Conservation (phyloP, 2,888 invertebrate genomes). For the Apodemia duryi region DNA sequence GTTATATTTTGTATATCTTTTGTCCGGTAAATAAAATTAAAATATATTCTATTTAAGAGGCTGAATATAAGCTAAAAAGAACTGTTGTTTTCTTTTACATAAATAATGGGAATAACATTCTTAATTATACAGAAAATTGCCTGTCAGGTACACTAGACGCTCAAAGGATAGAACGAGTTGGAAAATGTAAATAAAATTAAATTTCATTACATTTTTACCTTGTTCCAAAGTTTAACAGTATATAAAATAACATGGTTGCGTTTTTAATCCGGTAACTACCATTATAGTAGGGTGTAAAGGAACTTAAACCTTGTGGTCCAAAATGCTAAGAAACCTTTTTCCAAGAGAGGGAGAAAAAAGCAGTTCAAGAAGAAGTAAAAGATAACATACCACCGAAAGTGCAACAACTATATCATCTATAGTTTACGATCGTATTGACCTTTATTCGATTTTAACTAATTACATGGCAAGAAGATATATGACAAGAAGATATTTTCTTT, state of each 20-base stretch:
- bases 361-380: too few species aligned
- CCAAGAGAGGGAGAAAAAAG: too few species aligned
- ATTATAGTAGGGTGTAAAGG: too few species aligned
- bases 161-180: constrained; percentile 55
- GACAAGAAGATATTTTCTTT: too few species aligned
- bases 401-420: too few species aligned
- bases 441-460: too few species aligned
- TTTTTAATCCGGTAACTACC: background rate
- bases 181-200: constrained; percentile 32
- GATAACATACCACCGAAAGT: too few species aligned
- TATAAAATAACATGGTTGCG: background rate
- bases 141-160: constrained; percentile 60
- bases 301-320: too few species aligned
- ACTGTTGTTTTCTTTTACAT: constrained; percentile 24
- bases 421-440: too few species aligned
- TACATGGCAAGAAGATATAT: too few species aligned
- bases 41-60: background rate
- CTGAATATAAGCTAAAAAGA: constrained; percentile 15
- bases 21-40: background rate
- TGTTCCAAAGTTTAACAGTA: background rate
- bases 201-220: constrained; percentile 9
- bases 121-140: constrained; percentile 62
- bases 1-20: background rate
- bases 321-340: too few species aligned
- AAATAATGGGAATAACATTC: constrained; percentile 36